A percentile compares a stretch with the other conserved stretches of the same genome.
Conservation (phyloP, 2,888 invertebrate genomes). For the Lycaena phlaeas region DNA sequence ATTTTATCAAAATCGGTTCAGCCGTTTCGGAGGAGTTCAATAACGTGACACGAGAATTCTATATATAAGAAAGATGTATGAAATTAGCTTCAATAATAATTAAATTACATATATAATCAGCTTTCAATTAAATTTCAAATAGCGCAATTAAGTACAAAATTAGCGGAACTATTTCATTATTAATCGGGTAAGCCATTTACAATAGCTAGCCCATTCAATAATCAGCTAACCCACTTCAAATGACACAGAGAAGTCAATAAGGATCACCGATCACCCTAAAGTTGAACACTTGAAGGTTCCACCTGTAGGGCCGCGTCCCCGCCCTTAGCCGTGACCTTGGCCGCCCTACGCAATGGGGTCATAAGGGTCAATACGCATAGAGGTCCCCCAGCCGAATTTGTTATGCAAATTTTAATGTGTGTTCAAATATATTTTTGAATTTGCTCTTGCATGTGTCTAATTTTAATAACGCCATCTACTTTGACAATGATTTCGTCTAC, state of each 20-base stretch:
- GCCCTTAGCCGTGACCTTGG: slow-evolving; percentile 45
- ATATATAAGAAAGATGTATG: too few species aligned
- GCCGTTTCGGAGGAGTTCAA: too few species aligned
- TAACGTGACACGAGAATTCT: too few species aligned
- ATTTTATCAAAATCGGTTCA: too few species aligned
- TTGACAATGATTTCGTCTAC: too few species aligned
- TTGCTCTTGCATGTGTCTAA: background rate
- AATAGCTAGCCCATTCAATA: background rate
- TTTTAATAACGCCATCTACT: too few species aligned
- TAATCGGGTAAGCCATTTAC: too few species aligned
- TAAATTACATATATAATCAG: too few species aligned
- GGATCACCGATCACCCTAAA: background rate
- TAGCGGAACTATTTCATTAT: too few species aligned
- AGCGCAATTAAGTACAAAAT: too few species aligned
- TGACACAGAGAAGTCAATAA: background rate
- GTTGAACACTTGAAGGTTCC: slow-evolving; percentile 15
- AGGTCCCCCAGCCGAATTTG: slow-evolving; percentile 12
- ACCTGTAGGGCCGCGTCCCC: slow-evolving; percentile 37
- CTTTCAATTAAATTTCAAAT: too few species aligned
- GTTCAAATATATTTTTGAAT: background rate
- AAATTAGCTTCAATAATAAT: too few species aligned
- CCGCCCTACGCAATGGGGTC: slow-evolving; percentile 17
- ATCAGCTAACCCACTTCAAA: background rate
- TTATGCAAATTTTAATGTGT: background rate
- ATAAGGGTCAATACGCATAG: slow-evolving; percentile 42